Conservation (phyloP, 2,888 invertebrate species). For the Andrena hattorfiana region DNA sequence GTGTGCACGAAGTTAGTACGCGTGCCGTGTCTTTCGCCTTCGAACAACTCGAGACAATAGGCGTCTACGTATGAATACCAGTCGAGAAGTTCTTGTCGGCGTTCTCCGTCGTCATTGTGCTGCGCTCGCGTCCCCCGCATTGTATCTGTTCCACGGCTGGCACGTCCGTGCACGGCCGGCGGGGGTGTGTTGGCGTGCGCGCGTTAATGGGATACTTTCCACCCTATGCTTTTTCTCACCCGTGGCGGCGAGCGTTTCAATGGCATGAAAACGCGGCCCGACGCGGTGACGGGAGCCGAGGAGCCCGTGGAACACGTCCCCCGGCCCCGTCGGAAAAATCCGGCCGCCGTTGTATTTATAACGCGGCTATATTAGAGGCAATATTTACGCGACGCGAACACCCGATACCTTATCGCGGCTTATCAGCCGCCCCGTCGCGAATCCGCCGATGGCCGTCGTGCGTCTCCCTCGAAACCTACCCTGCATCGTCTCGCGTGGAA, state of each 20-base stretch:
- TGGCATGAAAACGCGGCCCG: constrained; percentile 38
- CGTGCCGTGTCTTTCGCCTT: constrained; percentile 70
- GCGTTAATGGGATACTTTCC: constrained; percentile 58
- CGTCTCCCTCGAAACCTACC: constrained; percentile 1
- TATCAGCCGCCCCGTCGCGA: constrained; percentile 51
- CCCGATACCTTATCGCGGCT: constrained; percentile 66
- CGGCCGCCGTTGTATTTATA: constrained; percentile 70
- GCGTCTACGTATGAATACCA: constrained; percentile 70
- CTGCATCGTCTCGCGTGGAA: constrained; percentile 3
- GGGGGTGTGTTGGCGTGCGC: constrained; percentile 6
- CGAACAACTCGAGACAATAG: constrained; percentile 73
- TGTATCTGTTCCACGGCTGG: constrained; percentile 47
- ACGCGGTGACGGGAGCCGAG: neutral
- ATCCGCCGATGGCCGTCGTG: constrained; percentile 15
- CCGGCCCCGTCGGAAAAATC: neutral
- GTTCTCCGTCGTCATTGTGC: constrained; percentile 62
- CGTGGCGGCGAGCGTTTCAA: constrained; percentile 19
- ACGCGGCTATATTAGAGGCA: constrained; percentile 64
- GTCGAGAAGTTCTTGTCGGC: constrained; percentile 62
- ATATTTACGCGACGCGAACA: constrained; percentile 70
- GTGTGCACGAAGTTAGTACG: constrained; percentile 36
- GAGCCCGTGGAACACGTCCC: neutral
- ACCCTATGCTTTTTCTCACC: constrained; percentile 45
- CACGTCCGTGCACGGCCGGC: constrained; percentile 10
- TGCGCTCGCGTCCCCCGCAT: constrained; percentile 41